Evolutionary conservation across 1,140 invertebrate genomes (phyloP), one percentile per base, ranked within the genome.

Genomic region (Drosophila nigrodunni): DNA sequence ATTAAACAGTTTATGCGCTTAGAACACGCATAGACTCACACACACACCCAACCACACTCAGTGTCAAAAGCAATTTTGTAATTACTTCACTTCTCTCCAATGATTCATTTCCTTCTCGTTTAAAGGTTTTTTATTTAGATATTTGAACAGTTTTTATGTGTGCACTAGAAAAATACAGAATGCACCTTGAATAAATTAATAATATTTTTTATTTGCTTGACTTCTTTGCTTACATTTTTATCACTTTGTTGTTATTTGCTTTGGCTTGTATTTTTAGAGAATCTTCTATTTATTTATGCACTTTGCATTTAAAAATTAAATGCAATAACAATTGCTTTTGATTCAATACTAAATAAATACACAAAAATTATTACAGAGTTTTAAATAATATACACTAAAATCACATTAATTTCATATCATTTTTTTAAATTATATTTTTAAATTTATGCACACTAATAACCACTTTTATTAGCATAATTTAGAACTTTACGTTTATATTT

Each of bases 381-480:
- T 30, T 30, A 5, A 30, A 5, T 30, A 30, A 3, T 6, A 30
- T 30, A 30, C 6, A 30, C 6, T 30, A 30, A 30, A 30, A 6
- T 30, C 25, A 30, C 3, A 5, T 30, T 30, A 30, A 5, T 3
- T 30, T 30, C 2, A 2, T 30, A 30, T 5, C 2, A 30, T 43
- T 18, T 37, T 49, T 11, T n/a, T 50, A 15, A 7, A 47, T 37
- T 5, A 30, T 5, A 30, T 30, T 30, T 49, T 71, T 59, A 58
- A 58, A 60, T 60, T 55, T 49, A 55, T 60, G 15, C 55, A 59
- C 25, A n/a, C 10, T n/a, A 37, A 55, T 25, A 43, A 52, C 11
- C 35, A 49, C n/a, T 52, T 13, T 30, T 62, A 52, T 25, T 37
- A 60, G 57, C 65, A 60, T 61, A 66, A 78, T 82, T 77, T 77